A percentile compares a stretch with the other conserved stretches of the same genome.
Conservation (phyloP, 1,140 invertebrate species). For the Oncopodura yosiiana region DNA sequence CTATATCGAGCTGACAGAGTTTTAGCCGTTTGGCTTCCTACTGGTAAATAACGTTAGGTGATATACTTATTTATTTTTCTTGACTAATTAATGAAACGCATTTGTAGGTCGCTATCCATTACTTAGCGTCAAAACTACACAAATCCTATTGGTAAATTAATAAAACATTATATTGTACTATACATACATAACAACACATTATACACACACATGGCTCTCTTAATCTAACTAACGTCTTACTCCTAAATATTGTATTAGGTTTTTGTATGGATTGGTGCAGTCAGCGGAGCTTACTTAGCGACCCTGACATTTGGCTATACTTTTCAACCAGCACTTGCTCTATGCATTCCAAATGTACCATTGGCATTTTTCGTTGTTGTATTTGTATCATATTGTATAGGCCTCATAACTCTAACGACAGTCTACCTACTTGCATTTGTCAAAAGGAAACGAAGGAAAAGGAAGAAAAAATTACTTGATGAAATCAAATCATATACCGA, state of each 20-base stretch:
- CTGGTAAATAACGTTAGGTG: conserved; percentile 37
- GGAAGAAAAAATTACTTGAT: background rate
- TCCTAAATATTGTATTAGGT: conserved; percentile 35
- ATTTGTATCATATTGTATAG: conserved; percentile 37
- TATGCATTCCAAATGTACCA: conserved; percentile 39
- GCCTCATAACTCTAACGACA: conserved; percentile 35
- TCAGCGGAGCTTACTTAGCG: conserved; percentile 33
- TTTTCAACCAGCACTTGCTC: conserved; percentile 38
- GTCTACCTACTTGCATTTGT: conserved; percentile 37
- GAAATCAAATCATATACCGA: conserved; percentile 14
- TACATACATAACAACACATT: too few relatives aligned
- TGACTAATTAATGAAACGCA: too few relatives aligned
- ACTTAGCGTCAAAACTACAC: too few relatives aligned
- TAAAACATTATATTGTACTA: too few relatives aligned
- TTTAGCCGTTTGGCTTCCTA: conserved; percentile 38
- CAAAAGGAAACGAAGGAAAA: conserved; percentile 21
- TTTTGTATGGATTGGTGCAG: conserved; percentile 35
- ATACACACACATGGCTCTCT: too few relatives aligned
- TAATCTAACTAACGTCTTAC: conserved; percentile 39
- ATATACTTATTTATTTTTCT: conserved; percentile 9
- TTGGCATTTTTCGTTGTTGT: conserved; percentile 38
- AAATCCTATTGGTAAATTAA: too few relatives aligned
- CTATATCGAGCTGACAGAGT: conserved; percentile 36
- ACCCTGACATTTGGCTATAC: conserved; percentile 34
- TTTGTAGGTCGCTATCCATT: too few relatives aligned